Evolutionary conservation across 2,888 invertebrate genomes (phyloP).

Genomic region (Asteroscopus sphinx): DNA sequence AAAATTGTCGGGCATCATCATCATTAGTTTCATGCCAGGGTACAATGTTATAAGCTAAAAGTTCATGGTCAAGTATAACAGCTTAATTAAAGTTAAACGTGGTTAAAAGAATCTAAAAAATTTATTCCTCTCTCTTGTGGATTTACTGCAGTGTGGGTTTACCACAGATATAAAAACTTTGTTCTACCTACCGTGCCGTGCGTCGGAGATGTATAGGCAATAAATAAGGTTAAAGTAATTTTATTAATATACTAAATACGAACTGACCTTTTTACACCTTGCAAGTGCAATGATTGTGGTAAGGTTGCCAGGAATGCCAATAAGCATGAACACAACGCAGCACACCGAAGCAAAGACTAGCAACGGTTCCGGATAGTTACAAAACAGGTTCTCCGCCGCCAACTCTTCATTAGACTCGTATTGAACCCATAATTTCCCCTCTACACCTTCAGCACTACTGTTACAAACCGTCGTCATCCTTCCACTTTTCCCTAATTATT

Average conservation of each 20-base stretch:
- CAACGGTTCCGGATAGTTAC: slow-evolving; percentile 91
- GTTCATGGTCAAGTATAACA: too few relatives aligned
- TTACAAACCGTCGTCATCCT: slow-evolving; percentile 12
- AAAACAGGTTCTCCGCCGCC: slow-evolving; percentile 87
- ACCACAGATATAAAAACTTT: too few relatives aligned
- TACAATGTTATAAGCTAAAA: too few relatives aligned
- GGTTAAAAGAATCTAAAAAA: too few relatives aligned
- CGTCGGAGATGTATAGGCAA: too few relatives aligned
- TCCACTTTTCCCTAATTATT: not conserved
- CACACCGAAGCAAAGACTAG: slow-evolving; percentile 92
- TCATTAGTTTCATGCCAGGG: not conserved
- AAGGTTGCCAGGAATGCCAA: slow-evolving; percentile 95
- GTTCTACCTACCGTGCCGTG: too few relatives aligned
- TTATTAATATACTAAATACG: not conserved
- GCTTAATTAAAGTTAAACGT: too few relatives aligned
- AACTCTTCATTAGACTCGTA: slow-evolving; percentile 68
- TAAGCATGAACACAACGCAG: slow-evolving; percentile 92
- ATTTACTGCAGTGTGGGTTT: too few relatives aligned
- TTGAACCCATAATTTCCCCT: not conserved
- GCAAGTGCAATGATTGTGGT: slow-evolving; percentile 93
- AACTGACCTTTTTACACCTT: slow-evolving; percentile 92
- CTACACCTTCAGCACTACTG: not conserved
- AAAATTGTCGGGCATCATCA: slow-evolving; percentile 44
- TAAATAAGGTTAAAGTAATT: too few relatives aligned
- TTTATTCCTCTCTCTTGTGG: too few relatives aligned